A percentile compares a stretch with the other conserved stretches of the same genome.
Conservation (phyloP, 2,888 invertebrate species). For the Allolobophora icterica region DNA sequence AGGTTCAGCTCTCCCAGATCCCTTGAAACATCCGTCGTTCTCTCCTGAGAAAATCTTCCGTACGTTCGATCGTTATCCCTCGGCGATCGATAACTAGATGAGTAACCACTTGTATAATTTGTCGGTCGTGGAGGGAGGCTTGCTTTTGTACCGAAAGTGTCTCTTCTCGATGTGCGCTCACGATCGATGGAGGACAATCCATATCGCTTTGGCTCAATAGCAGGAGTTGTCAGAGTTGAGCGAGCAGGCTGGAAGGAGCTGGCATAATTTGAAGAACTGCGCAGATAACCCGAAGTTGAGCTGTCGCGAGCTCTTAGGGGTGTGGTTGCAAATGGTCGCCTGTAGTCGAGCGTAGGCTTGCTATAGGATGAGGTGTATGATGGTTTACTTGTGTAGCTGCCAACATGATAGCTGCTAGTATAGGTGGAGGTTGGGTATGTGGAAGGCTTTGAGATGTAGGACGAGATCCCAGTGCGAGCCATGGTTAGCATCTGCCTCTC, state of each 20-base stretch:
- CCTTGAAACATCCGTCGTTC: not conserved
- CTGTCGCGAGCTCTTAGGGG: not conserved
- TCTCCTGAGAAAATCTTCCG: conserved; percentile 24
- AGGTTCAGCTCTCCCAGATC: not conserved
- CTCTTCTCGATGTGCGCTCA: not conserved
- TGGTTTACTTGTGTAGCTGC: not conserved
- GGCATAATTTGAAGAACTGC: not conserved
- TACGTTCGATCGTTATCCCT: not conserved
- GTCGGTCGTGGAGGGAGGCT: not conserved
- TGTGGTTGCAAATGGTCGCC: not conserved
- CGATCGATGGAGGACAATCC: conserved; percentile 13
- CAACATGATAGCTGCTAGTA: not conserved
- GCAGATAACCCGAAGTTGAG: not conserved
- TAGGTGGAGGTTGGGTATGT: conserved; percentile 17
- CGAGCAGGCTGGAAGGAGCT: not conserved
- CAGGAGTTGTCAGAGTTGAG: not conserved
- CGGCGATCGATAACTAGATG: not conserved
- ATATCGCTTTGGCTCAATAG: not conserved
- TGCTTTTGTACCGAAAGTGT: not conserved
- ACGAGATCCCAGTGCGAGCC: not conserved
- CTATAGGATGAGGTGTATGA: not conserved
- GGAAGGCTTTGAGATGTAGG: conserved; percentile 19
- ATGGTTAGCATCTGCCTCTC: not conserved
- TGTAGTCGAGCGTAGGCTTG: not conserved
- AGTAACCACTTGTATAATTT: not conserved